Conservation (phyloP, 1,140 invertebrate species). For the Condylostylus longicornis region DNA sequence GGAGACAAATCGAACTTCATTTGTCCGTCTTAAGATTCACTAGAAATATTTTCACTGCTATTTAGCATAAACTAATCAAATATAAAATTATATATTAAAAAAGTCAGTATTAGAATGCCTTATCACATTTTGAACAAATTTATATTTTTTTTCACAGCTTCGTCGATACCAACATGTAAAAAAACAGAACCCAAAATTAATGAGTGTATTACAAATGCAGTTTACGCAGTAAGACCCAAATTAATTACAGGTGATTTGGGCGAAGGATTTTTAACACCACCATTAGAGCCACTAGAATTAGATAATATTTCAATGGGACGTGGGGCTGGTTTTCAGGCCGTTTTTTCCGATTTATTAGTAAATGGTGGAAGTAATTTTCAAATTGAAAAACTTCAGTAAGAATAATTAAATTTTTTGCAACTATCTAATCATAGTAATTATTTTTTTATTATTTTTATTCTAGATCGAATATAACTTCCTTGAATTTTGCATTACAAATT, state of each 20-base stretch:
- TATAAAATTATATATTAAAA: too few relatives aligned
- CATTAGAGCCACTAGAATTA: constrained; percentile 22
- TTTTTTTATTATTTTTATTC: neutral
- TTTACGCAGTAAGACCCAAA: constrained; percentile 35
- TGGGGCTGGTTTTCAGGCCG: constrained; percentile 22
- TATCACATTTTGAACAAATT: too few relatives aligned
- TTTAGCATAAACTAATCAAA: too few relatives aligned
- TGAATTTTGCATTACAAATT: constrained; percentile 31
- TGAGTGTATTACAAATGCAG: constrained; percentile 34
- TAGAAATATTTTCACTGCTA: too few relatives aligned
- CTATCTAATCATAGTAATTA: neutral
- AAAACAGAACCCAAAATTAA: constrained; percentile 33
- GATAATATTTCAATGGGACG: constrained; percentile 25
- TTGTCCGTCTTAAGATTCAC: too few relatives aligned
- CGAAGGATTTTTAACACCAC: constrained; percentile 22
- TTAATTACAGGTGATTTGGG: constrained; percentile 34
- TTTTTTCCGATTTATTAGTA: constrained; percentile 20
- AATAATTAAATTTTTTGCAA: neutral
- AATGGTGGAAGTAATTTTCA: constrained; percentile 26
- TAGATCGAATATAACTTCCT: constrained; percentile 22
- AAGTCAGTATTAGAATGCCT: too few relatives aligned
- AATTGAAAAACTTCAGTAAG: constrained; percentile 26
- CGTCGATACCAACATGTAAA: constrained; percentile 32
- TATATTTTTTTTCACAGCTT: constrained; percentile 26
- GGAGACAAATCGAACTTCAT: too few relatives aligned